phyloP scores from a whole-genome alignment of 1,140 invertebrate species.

The fruit fly (Drosophila melanogaster) region Release_6_plus_ISO1_MT NT_033779.5:20338501-20339000 shows the following conservation, averaged over 20 bases:
- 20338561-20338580: not conserved
- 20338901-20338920: constrained; percentile 79
- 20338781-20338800: constrained; percentile 63
- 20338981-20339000: constrained; percentile 74
- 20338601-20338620: constrained; percentile 51
- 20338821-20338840: constrained; percentile 74
- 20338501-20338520: constrained; percentile 36
- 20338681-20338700: constrained; percentile 40
- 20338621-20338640: constrained; percentile 16
- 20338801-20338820: constrained; percentile 56
- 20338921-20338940: constrained; percentile 52
- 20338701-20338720: constrained; percentile 23
- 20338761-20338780: constrained; percentile 64
- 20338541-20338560: constrained; percentile 6
- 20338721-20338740: constrained; percentile 13
- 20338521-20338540: constrained; percentile 55
- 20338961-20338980: constrained; percentile 43
- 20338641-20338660: constrained; percentile 20
- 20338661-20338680: constrained; percentile 55
- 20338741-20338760: constrained; percentile 78
- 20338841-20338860: constrained; percentile 59
- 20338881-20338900: constrained; percentile 36
- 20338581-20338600: constrained; percentile 12
- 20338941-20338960: constrained; percentile 8
- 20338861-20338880: constrained; percentile 76